Conservation (phyloP, 2,113 vertebrate genomes). For the Brienomyrus longianalis region DNA sequence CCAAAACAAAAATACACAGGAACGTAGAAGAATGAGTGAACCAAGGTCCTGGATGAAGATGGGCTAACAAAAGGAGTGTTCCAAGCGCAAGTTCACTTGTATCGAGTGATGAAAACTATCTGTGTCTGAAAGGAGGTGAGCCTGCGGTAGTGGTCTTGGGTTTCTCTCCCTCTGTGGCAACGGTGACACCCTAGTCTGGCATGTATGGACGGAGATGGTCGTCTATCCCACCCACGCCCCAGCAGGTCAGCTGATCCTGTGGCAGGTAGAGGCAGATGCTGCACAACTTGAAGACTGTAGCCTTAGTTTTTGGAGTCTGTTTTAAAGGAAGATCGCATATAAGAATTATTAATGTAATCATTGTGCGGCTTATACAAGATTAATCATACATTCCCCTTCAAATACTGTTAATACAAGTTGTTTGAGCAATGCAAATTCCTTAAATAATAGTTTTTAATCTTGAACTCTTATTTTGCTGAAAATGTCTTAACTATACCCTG, state of each 20-base stretch:
- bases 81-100: constrained; percentile 94
- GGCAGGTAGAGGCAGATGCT: constrained; percentile 99
- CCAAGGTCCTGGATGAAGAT: constrained; percentile 73
- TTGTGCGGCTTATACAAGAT: not conserved
- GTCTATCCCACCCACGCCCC: constrained; percentile 94
- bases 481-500: not conserved
- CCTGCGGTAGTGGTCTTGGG: constrained; percentile 74
- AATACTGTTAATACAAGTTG: not conserved
- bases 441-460: not conserved
- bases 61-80: constrained; percentile 83
- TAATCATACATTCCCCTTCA: not conserved
- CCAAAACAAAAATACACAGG: constrained; percentile 11
- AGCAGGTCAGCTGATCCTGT: constrained; percentile 98
- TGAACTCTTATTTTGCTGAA: not conserved
- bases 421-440: not conserved
- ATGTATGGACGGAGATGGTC: constrained; percentile 95
- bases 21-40: constrained; percentile 47
- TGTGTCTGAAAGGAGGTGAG: constrained; percentile 73
- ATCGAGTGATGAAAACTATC: constrained; percentile 63
- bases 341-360: not conserved
- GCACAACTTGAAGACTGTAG: constrained; percentile 99
- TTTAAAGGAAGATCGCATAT: not conserved
- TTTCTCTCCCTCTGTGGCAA: constrained; percentile 72
- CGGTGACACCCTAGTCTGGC: constrained; percentile 85
- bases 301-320: constrained; percentile 98